Evolutionary conservation across 2,797 vertebrate genomes (phyloP).

Genomic region (Parotocinclus haroldoi): DNA sequence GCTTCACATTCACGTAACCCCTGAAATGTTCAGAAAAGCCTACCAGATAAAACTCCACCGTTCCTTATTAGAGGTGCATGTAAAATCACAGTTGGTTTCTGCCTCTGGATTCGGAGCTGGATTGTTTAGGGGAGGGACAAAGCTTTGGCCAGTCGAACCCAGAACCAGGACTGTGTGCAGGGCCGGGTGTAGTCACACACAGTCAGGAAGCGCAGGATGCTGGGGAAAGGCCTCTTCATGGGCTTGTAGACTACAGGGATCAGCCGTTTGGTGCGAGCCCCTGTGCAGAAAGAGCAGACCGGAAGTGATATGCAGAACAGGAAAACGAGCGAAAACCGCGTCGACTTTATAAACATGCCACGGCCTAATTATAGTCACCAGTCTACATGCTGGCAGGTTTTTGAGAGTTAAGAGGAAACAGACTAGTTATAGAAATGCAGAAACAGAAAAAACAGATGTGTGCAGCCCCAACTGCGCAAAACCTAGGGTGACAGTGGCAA

Average conservation of each 20-base stretch:
- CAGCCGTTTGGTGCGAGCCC: constrained; percentile 84
- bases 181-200: constrained; percentile 92
- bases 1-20: no score
- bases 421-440: no score
- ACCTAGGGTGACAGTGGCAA: no score
- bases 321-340: background rate
- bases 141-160: constrained; percentile 84
- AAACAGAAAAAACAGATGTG: no score
- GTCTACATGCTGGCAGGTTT: background rate
- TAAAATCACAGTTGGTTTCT: no score
- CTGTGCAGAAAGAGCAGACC: constrained; percentile 55
- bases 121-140: constrained; percentile 54
- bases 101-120: background rate
- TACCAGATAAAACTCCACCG: no score
- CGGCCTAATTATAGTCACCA: background rate
- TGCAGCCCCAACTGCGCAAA: no score
- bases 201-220: constrained; percentile 91
- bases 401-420: no score
- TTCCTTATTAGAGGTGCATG: no score
- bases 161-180: constrained; percentile 92
- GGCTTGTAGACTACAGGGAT: constrained; percentile 91
- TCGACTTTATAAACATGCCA: no score
- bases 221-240: constrained; percentile 89
- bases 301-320: background rate
- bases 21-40: no score